Conservation (phyloP, 2,888 invertebrate species). For the Teleiodes luculella region DNA sequence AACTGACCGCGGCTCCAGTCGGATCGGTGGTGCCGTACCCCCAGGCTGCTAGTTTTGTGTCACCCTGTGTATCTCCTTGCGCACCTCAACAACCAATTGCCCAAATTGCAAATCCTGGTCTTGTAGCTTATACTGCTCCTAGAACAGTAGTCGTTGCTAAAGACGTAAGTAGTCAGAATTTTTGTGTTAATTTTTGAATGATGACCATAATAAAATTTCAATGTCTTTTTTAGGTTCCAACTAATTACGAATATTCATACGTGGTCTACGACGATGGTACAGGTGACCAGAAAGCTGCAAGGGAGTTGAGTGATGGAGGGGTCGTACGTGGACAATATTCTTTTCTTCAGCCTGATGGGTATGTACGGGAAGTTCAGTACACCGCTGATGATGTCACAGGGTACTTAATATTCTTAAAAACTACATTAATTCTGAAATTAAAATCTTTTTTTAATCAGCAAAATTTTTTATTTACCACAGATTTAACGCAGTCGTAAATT, state of each 20-base stretch:
- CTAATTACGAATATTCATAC: conserved; percentile 70
- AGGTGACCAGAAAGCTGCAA: conserved; percentile 75
- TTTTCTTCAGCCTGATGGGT: conserved; percentile 75
- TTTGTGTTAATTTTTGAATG: background rate
- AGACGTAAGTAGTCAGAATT: conserved; percentile 42
- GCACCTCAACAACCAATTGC: conserved; percentile 42
- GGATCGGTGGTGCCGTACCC: conserved; percentile 38
- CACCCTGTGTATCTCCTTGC: conserved; percentile 59
- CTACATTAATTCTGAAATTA: too few species aligned
- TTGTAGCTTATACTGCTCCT: conserved; percentile 47
- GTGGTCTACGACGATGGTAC: conserved; percentile 75
- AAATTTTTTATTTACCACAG: conserved; percentile 32
- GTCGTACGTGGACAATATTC: conserved; percentile 75
- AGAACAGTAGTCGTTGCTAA: conserved; percentile 44
- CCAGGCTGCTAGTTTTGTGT: conserved; percentile 34
- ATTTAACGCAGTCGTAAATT: conserved; percentile 65
- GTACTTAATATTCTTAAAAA: conserved; percentile 27
- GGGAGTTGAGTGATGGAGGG: conserved; percentile 73
- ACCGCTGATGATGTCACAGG: conserved; percentile 74
- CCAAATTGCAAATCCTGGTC: conserved; percentile 41
- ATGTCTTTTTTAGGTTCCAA: conserved; percentile 32
- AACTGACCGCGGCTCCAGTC: conserved; percentile 41
- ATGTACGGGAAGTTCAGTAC: conserved; percentile 73
- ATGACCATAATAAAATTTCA: background rate
- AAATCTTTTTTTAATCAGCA: background rate